A percentile compares a stretch with the other conserved stretches of the same genome.
Evolutionary conservation across 2,888 invertebrate genomes (phyloP).

Genomic region (Agrochola macilenta): DNA sequence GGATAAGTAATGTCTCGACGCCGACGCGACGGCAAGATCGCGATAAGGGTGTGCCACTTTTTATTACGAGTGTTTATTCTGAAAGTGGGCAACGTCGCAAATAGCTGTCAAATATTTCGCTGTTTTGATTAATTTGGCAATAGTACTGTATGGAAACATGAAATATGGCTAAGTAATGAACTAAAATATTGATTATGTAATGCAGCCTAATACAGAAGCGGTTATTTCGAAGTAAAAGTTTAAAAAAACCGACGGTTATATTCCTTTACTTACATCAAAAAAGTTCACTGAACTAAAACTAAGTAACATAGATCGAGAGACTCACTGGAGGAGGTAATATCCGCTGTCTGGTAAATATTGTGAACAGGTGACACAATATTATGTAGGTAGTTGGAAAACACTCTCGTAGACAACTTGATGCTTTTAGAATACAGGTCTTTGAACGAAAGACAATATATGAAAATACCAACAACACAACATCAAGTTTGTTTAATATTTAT

Average conservation of each 20-base stretch:
- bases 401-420: slow-evolving; percentile 6
- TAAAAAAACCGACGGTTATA: background rate
- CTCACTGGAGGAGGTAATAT: slow-evolving; percentile 22
- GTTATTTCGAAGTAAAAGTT: background rate
- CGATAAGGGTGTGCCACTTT: background rate
- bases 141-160: too few relatives aligned
- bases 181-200: too few relatives aligned
- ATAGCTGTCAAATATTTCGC: too few relatives aligned
- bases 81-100: too few relatives aligned
- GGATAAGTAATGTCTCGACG: too few relatives aligned
- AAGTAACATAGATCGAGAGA: background rate
- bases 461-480: background rate
- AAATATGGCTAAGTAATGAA: too few relatives aligned
- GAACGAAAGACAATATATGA: background rate
- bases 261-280: background rate
- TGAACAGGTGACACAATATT: slow-evolving; percentile 25
- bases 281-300: slow-evolving; percentile 10
- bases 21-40: too few relatives aligned
- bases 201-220: background rate
- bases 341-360: slow-evolving; percentile 32
- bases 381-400: slow-evolving; percentile 11
- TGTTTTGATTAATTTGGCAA: too few relatives aligned
- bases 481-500: background rate
- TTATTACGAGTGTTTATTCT: too few relatives aligned
- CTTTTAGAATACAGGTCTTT: slow-evolving; percentile 11